Evolutionary conservation across 1,140 invertebrate species (phyloP), one percentile per base, ranked within the genome.

Genomic region (Nylanderia fulva): DNA sequence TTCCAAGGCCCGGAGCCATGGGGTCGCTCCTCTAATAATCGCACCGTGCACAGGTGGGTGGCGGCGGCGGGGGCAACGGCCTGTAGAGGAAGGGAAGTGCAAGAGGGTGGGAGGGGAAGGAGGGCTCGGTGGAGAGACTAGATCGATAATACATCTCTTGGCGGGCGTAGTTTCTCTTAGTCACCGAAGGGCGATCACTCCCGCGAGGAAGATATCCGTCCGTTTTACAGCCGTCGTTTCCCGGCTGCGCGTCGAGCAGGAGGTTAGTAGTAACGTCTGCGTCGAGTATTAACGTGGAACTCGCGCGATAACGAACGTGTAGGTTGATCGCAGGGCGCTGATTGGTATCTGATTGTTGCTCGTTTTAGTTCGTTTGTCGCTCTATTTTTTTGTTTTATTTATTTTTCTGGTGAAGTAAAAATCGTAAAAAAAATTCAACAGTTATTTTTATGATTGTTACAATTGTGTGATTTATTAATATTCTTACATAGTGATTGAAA

Each of bases 61-160:
- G 88, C 69, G 72, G 71, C 74, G 75, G 76, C 29, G 90, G 90
- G 86, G 86, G 86, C 68, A 61, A 71, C 74, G 77, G 68, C 36
- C 48, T 42, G 69, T 60, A 45, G 74, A 48, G 18, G 74, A 48
- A 21, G 45, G 39, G 84, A n/a, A n/a, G 76, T 85, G 83, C 56
- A n/a, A n/a, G 86, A 75, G 88, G 91, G 89, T 76, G 88, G 74
- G 82, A 77, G 82, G 90, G 18, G 88, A 85, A 86, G 87, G 68
- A 82, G 91, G 89, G 77, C 4, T 52, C 91, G 91, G 90, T 89
- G 91, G 93, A 93, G n/a, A n/a, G n/a, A n/a, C 93, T 93, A 93
- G 92, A 93, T 94, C 93, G 93, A 93, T 94, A 94, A 93, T 93
- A 91, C 93, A 93, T 93, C 92, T 92, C 93, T 86, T 88, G 91